Percentiles rank a stretch among this genome's conserved stretches.
phyloP scores from a whole-genome alignment of 2,888 invertebrate genomes.

The Drosophila ustulata region DNA sequence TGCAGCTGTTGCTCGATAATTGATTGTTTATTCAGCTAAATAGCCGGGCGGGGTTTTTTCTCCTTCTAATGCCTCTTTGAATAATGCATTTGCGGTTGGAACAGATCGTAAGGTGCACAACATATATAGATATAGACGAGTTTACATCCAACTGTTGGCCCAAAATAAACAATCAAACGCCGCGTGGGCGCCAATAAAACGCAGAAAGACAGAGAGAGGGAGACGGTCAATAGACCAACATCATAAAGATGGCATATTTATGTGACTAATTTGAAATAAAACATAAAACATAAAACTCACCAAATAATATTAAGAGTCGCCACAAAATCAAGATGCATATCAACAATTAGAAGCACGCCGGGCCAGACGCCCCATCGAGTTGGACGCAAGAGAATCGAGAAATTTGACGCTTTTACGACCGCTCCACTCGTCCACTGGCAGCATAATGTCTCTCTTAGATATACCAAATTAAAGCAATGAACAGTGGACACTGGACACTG shows the following conservation, averaged over 20 bases:
- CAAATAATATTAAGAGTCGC: conserved; percentile 79
- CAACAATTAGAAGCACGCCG: conserved; percentile 64
- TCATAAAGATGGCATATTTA: conserved; percentile 79
- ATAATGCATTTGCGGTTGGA: conserved; percentile 57
- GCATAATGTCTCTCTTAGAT: conserved; percentile 78
- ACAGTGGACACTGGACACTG: conserved; percentile 36
- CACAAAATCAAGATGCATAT: conserved; percentile 58
- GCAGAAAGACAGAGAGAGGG: neutral
- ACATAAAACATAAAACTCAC: conserved; percentile 79
- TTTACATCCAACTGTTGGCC: conserved; percentile 26
- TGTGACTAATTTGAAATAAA: conserved; percentile 80
- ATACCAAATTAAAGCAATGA: conserved; percentile 80
- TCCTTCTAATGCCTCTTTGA: conserved; percentile 39
- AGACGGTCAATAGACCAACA: conserved; percentile 29
- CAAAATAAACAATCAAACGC: conserved; percentile 63
- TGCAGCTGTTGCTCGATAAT: conserved; percentile 63
- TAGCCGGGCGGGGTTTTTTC: conserved; percentile 43
- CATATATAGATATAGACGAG: neutral
- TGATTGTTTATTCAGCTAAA: conserved; percentile 71
- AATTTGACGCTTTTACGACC: conserved; percentile 82
- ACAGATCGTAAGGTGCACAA: conserved; percentile 8
- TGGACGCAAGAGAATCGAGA: conserved; percentile 58
- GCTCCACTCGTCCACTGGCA: conserved; percentile 43
- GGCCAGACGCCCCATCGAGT: conserved; percentile 50
- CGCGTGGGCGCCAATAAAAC: conserved; percentile 66